Base-by-base conservation (phyloP, 2,888 invertebrate genomes). In the Timandra comae region DNA sequence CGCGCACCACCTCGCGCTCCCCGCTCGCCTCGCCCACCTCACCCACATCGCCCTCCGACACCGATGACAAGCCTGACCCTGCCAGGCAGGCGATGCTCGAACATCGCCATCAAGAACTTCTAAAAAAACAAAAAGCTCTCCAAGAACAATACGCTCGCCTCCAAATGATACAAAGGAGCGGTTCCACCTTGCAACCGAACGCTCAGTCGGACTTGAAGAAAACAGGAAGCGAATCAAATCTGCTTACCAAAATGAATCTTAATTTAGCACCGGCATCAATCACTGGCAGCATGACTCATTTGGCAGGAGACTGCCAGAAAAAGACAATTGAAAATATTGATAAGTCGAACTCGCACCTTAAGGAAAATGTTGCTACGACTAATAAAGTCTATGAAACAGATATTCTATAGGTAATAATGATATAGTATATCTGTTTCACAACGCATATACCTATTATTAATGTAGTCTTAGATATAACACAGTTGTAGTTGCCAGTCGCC, bases 361-460 rank as follows among this genome's bases (percentile, higher is more conserved):
- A 8, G 2, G 71, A 73, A 19, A 37, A 65, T 23, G 65, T 68
- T 27, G 87, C 90, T 47, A 91, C 91, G 39, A 92, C 91, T 29
- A 93, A 89, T 65, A 94, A 94, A 81, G 91, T 95, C 54, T 96
- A 96, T 78, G 96, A 96, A 87, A 96, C 96, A 52, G 96, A 96
- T 76, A 96, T 96, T 86, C 93, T 96, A 90, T 96, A 93, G 93
- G n/a, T 27, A n/a, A 5, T 9, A n/a, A 5, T 7, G 7, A 20
- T 7, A 9, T 16, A 20, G 20, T 31, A 6, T 8, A 23, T 30
- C 7, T 91, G 31, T 38, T 35, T 11, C 11, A 25, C 9, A 25
- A 10, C 20, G 7, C 5, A 20, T 20, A 7, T 20, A 7, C n/a
- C 7, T 20, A 20, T 20, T 20, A 20, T 20, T 20, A 20, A 20